A percentile compares a stretch with the other conserved stretches of the same genome.
Conservation (phyloP, 2,797 vertebrate species). For the Pantherophis alleghaniensis region DNA sequence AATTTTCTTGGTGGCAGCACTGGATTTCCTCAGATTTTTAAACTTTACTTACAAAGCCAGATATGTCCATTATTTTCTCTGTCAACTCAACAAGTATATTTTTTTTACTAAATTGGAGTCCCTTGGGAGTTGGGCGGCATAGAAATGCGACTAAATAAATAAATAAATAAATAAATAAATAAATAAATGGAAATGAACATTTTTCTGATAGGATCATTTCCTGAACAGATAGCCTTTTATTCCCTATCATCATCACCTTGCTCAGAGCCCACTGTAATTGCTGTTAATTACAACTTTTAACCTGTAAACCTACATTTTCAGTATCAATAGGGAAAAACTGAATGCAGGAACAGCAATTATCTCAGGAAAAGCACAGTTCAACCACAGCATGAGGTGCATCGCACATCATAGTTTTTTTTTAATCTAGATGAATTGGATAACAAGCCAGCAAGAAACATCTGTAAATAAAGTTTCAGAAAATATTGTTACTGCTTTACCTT, state of each 20-base stretch:
- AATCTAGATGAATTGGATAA: constrained; percentile 22
- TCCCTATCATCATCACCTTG: neutral
- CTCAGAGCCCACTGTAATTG: constrained; percentile 37
- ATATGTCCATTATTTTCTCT: neutral
- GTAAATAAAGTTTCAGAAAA: neutral
- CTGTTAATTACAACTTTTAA: constrained; percentile 36
- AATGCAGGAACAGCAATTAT: constrained; percentile 38
- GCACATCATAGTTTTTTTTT: constrained; percentile 14
- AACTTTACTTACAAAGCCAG: neutral
- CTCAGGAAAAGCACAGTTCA: constrained; percentile 30
- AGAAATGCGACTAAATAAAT: no score
- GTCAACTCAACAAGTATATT: constrained; percentile 16
- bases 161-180: neutral
- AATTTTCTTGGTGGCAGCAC: neutral
- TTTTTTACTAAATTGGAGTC: constrained; percentile 21
- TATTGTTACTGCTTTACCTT: neutral
- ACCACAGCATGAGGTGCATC: constrained; percentile 14
- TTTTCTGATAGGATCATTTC: constrained; percentile 30
- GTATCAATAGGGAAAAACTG: constrained; percentile 34
- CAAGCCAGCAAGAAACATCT: neutral
- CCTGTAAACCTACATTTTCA: constrained; percentile 41
- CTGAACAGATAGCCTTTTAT: constrained; percentile 40
- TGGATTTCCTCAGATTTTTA: neutral
- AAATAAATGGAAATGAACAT: constrained; percentile 25
- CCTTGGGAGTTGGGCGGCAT: no score